A percentile compares a stretch with the other conserved stretches of the same genome.
Conservation (phyloP, 2,888 invertebrate genomes). For the Tinea pellionella region DNA sequence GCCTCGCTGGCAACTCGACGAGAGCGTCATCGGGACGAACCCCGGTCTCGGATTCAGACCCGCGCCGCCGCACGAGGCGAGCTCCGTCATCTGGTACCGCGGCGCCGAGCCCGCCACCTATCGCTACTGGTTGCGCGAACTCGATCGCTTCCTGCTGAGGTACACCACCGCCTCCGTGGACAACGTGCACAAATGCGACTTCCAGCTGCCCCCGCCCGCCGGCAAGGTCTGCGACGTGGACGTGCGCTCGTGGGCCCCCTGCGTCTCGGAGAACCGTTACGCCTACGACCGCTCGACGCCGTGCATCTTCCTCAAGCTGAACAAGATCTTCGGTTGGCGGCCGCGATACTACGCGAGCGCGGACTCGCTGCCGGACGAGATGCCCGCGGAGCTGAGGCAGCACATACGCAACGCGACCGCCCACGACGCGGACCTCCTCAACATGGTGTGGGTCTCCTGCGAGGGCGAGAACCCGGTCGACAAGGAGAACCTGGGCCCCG, state of each 20-base stretch:
- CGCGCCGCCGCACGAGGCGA: conserved; percentile 87
- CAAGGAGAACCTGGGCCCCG: conserved; percentile 88
- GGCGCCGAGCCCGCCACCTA: conserved; percentile 82
- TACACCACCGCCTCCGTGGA: conserved; percentile 75
- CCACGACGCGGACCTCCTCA: conserved; percentile 70
- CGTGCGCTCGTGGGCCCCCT: conserved; percentile 82
- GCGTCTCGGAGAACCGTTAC: conserved; percentile 86
- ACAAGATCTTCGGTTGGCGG: conserved; percentile 93
- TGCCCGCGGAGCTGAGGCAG: conserved; percentile 79
- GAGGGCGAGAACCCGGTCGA: conserved; percentile 95
- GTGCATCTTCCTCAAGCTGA: conserved; percentile 94
- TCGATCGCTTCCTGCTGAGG: conserved; percentile 31
- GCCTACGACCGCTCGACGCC: conserved; percentile 93
- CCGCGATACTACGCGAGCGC: conserved; percentile 85
- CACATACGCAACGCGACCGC: conserved; percentile 71
- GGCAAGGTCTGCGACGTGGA: conserved; percentile 91
- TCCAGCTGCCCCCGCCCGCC: conserved; percentile 74
- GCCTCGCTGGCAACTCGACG: conserved; percentile 89
- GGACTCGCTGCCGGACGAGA: conserved; percentile 74
- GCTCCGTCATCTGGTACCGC: conserved; percentile 95
- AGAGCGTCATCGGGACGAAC: conserved; percentile 93
- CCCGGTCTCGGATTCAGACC: conserved; percentile 97
- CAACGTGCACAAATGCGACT: conserved; percentile 81
- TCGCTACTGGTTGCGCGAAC: conserved; percentile 80
- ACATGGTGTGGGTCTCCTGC: conserved; percentile 93